Conservation (phyloP, 1,140 invertebrate genomes). For the Drosophila sp. region DNA sequence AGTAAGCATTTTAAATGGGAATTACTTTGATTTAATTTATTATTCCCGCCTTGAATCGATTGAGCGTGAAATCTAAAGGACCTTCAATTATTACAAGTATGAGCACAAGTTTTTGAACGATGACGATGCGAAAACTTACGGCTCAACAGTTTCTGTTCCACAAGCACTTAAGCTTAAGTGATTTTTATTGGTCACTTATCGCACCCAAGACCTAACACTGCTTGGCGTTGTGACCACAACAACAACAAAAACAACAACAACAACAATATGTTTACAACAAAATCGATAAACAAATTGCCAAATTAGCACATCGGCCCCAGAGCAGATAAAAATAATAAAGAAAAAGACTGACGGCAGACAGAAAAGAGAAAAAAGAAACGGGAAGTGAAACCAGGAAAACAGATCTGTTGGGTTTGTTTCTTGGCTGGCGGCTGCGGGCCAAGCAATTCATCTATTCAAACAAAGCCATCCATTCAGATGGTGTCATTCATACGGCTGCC, state of each 20-base stretch:
- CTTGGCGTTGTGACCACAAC: conserved; percentile 4
- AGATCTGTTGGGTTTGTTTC: conserved; percentile 36
- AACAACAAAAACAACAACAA: conserved; percentile 39
- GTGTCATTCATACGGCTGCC: conserved; percentile 73
- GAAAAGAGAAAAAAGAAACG: not conserved
- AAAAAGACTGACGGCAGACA: conserved; percentile 20
- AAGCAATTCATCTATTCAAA: conserved; percentile 79
- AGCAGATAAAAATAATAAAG: conserved; percentile 30
- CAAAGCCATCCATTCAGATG: conserved; percentile 77
- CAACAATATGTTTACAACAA: conserved; percentile 56
- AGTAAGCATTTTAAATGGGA: not conserved
- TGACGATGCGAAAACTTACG: conserved; percentile 43
- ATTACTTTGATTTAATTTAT: conserved; percentile 13
- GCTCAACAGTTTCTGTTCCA: conserved; percentile 39
- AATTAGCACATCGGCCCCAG: conserved; percentile 68
- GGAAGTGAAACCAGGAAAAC: conserved; percentile 24
- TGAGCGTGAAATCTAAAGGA: conserved; percentile 23
- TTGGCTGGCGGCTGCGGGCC: conserved; percentile 52
- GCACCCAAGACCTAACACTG: conserved; percentile 26
- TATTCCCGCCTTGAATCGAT: conserved; percentile 5
- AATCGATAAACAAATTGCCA: conserved; percentile 83
- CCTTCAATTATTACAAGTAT: conserved; percentile 28
- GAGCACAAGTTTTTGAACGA: conserved; percentile 50
- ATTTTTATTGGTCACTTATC: conserved; percentile 81
- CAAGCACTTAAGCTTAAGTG: conserved; percentile 73